phyloP scores from a whole-genome alignment of 2,888 invertebrate genomes.

The Epinotia demarniana region DNA sequence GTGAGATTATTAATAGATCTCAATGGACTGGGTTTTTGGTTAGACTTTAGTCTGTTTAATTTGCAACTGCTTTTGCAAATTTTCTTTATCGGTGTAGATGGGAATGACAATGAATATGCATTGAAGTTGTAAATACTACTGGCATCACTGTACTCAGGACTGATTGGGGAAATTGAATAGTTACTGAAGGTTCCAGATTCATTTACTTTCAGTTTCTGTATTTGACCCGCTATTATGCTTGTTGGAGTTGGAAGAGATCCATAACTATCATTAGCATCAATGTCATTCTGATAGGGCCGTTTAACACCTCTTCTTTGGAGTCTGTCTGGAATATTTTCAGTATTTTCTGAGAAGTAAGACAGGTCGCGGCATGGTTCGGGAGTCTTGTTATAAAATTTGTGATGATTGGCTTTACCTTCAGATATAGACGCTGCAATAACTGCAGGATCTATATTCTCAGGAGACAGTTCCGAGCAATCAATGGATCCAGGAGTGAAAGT shows the following conservation, averaged over 20 bases:
- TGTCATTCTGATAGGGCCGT: constrained; percentile 65
- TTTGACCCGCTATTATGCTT: constrained; percentile 73
- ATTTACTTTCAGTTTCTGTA: constrained; percentile 71
- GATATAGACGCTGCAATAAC: constrained; percentile 57
- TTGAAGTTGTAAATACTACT: constrained; percentile 51
- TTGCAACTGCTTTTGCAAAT: constrained; percentile 65
- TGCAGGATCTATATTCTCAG: constrained; percentile 63
- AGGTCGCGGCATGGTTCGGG: constrained; percentile 57
- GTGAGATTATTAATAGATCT: constrained; percentile 41
- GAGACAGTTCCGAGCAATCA: constrained; percentile 67
- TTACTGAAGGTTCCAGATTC: constrained; percentile 59
- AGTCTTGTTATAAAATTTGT: constrained; percentile 56
- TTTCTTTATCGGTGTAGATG: constrained; percentile 76
- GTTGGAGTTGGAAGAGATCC: constrained; percentile 70
- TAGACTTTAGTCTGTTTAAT: constrained; percentile 50
- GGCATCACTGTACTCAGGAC: constrained; percentile 45
- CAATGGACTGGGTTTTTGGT: constrained; percentile 45
- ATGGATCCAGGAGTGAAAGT: constrained; percentile 75
- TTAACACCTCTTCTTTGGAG: constrained; percentile 69
- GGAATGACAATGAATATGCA: constrained; percentile 63
- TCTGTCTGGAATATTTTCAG: constrained; percentile 56
- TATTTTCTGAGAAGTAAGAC: constrained; percentile 49
- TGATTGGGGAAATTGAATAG: constrained; percentile 44
- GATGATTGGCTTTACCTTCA: constrained; percentile 60
- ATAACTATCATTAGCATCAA: constrained; percentile 55